A percentile compares a stretch with the other conserved stretches of the same genome.
phyloP scores from a whole-genome alignment of 1,140 invertebrate genomes.

The Ceratina calcarata region DNA sequence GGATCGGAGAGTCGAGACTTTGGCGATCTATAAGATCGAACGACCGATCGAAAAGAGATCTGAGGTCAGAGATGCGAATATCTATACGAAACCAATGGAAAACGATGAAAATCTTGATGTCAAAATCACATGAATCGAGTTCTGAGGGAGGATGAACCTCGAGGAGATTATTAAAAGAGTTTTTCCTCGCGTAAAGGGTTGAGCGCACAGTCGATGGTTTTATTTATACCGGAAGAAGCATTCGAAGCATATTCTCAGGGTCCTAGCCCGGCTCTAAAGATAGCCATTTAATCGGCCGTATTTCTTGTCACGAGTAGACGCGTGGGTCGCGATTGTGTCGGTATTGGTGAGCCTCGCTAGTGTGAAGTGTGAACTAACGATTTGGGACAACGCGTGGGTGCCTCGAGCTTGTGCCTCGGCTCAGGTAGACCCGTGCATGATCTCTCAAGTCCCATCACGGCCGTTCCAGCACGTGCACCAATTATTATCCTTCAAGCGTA shows the following conservation, averaged over 20 bases:
- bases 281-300: conserved; percentile 48
- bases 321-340: conserved; percentile 30
- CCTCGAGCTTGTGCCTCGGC: not conserved
- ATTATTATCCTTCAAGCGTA: not conserved
- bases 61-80: too few relatives aligned
- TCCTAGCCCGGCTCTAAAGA: conserved; percentile 43
- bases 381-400: conserved; percentile 45
- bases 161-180: not conserved
- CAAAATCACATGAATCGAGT: too few relatives aligned
- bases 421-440: conserved; percentile 11
- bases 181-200: not conserved
- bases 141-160: not conserved
- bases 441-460: not conserved
- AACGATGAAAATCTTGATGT: too few relatives aligned
- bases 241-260: conserved; percentile 39
- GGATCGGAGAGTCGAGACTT: conserved; percentile 21
- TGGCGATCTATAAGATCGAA: too few relatives aligned
- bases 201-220: conserved; percentile 20
- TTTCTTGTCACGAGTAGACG: conserved; percentile 38
- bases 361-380: conserved; percentile 28
- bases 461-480: conserved; percentile 29
- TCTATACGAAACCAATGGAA: too few relatives aligned
- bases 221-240: conserved; percentile 51
- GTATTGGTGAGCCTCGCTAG: conserved; percentile 22
- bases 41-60: too few relatives aligned